A percentile compares a stretch with the other conserved stretches of the same genome.
These are phyloP conservation scores for Scaptomyza caliginosa DNA, from an alignment of 2,888 invertebrate genomes.

Conservation along the genomic window DNA sequence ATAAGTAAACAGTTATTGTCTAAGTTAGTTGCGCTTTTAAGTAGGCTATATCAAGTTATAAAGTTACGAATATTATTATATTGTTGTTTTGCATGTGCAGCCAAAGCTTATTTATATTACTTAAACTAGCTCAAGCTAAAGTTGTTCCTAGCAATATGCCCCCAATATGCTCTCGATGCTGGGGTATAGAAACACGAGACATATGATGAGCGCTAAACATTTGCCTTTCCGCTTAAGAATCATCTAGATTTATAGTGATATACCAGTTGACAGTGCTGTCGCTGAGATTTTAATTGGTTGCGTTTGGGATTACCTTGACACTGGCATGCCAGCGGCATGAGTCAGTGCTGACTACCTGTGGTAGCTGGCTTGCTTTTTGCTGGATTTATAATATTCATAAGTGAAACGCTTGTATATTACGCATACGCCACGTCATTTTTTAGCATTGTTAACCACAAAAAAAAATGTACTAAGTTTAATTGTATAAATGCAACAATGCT, in stretches of 20 bases:
- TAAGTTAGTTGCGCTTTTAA: constrained; percentile 9
- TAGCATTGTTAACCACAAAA: constrained; percentile 15
- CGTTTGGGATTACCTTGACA: constrained; percentile 39
- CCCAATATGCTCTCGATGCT: neutral
- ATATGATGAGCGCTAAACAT: constrained; percentile 19
- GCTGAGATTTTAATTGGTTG: constrained; percentile 52
- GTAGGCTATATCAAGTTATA: constrained; percentile 6
- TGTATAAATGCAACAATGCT: constrained; percentile 59
- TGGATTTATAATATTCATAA: constrained; percentile 14
- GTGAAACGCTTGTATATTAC: constrained; percentile 62
- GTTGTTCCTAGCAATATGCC: neutral
- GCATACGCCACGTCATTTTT: constrained; percentile 66
- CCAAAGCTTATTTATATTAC: neutral
- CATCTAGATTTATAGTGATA: constrained; percentile 42
- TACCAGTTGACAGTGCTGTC: constrained; percentile 40
- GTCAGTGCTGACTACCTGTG: constrained; percentile 15
- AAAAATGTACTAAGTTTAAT: constrained; percentile 12
- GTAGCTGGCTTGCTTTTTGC: constrained; percentile 12
- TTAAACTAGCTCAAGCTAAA: neutral
- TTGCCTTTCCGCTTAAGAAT: constrained; percentile 32
- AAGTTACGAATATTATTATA: neutral
- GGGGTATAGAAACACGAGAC: constrained; percentile 17
- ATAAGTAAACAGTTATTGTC: neutral
- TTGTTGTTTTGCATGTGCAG: neutral
- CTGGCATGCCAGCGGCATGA: constrained; percentile 33